Evolutionary conservation across 2,797 vertebrate genomes (phyloP).

Genomic region (Sebastes wilsoni): DNA sequence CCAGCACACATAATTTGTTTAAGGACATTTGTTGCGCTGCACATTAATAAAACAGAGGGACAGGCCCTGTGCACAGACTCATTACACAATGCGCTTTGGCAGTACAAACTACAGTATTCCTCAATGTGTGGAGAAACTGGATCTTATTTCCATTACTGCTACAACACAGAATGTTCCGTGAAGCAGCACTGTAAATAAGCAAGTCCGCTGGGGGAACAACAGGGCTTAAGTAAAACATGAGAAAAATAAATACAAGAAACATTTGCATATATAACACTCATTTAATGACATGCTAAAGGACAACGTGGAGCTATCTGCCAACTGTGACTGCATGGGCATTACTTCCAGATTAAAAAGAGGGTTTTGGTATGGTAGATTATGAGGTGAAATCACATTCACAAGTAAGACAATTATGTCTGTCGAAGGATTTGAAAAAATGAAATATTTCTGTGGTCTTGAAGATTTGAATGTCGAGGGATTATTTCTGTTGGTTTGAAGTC

Average conservation of each 20-base stretch:
- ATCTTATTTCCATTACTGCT: not conserved
- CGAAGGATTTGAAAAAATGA: not conserved
- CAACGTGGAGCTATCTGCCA: not conserved
- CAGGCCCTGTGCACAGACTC: not conserved
- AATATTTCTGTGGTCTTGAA: too few species aligned
- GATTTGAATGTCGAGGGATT: not conserved
- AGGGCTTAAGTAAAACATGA: not conserved
- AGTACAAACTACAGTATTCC: not conserved
- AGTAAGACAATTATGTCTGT: not conserved
- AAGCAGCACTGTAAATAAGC: not conserved
- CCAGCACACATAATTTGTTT: conserved; percentile 7
- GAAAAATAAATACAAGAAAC: not conserved
- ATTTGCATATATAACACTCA: not conserved
- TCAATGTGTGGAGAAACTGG: not conserved
- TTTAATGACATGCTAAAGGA: not conserved
- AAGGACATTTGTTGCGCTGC: conserved; percentile 5
- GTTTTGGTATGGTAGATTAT: too few species aligned
- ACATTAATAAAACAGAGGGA: conserved; percentile 19
- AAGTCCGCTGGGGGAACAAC: not conserved
- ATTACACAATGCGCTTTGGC: not conserved
- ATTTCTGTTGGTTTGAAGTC: too few species aligned
- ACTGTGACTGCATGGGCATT: not conserved
- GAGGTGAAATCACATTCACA: not conserved
- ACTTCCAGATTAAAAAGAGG: not conserved
- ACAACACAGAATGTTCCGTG: not conserved